Percentiles rank a stretch among this genome's conserved stretches.
These are phyloP conservation scores for Pipistrellus kuhlii DNA, from an alignment of 2,797 vertebrate genomes.

Conservation along the genomic window DNA sequence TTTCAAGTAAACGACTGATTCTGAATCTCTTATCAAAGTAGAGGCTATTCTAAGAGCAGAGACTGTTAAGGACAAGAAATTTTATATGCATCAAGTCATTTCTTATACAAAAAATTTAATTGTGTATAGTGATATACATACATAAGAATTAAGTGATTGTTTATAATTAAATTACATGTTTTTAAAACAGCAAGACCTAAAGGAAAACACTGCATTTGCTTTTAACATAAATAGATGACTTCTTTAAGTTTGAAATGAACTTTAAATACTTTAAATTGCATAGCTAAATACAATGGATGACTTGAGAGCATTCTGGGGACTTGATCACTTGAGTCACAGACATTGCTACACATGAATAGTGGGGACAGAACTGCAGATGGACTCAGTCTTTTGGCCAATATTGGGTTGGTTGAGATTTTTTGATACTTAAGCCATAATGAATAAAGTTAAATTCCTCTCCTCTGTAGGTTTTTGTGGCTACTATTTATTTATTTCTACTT, in stretches of 20 bases:
- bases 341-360: neutral
- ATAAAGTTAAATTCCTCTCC: constrained; percentile 60
- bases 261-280: constrained; percentile 32
- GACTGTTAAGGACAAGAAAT: constrained; percentile 28
- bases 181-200: constrained; percentile 27
- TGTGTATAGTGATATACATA: constrained; percentile 13
- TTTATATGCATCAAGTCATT: constrained; percentile 9
- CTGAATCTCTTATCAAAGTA: constrained; percentile 31
- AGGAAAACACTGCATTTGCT: constrained; percentile 11
- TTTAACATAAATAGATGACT: neutral
- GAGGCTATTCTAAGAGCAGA: constrained; percentile 47
- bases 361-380: neutral
- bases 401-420: constrained; percentile 31
- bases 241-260: constrained; percentile 39
- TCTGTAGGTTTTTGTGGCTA: constrained; percentile 48
- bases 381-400: constrained; percentile 46
- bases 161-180: constrained; percentile 45
- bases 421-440: constrained; percentile 30
- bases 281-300: neutral
- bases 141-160: constrained; percentile 57
- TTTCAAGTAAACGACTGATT: constrained; percentile 55
- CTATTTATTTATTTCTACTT: constrained; percentile 61
- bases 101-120: constrained; percentile 43
- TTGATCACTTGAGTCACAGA: neutral
- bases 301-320: neutral